Evolutionary conservation across 2,888 invertebrate species (phyloP).

Genomic region (Stenodera caucasica): DNA sequence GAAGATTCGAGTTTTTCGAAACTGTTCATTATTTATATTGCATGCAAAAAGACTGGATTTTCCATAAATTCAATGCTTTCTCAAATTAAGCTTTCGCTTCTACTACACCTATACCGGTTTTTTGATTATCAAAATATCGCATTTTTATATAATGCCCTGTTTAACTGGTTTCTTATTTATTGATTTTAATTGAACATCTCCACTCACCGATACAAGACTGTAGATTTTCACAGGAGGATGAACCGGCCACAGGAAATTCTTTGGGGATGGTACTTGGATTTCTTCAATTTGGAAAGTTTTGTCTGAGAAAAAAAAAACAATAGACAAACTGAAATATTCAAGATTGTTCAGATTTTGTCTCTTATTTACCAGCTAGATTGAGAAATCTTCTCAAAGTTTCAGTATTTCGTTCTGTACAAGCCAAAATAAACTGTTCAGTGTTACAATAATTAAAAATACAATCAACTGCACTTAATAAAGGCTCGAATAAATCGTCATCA

Average conservation of each 20-base stretch:
- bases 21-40: neutral
- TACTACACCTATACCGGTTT: neutral
- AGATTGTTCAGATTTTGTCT: neutral
- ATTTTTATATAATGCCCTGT: too few relatives aligned
- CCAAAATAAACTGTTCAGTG: constrained; percentile 56
- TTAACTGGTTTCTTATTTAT: too few relatives aligned
- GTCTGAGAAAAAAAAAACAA: neutral
- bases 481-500: constrained; percentile 59
- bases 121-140: too few relatives aligned
- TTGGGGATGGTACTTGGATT: constrained; percentile 34
- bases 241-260: constrained; percentile 42
- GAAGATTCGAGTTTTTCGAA: too few relatives aligned
- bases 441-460: constrained; percentile 49
- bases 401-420: constrained; percentile 67
- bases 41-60: neutral
- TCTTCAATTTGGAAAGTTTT: constrained; percentile 26
- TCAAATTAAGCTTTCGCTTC: neutral
- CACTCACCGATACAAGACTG: constrained; percentile 14
- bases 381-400: constrained; percentile 65
- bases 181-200: neutral
- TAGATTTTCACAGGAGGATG: constrained; percentile 40
- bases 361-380: constrained; percentile 29
- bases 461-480: constrained; percentile 56
- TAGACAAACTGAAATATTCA: too few relatives aligned
- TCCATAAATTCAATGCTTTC: neutral